Evolutionary conservation across 2,888 invertebrate genomes (phyloP).

Genomic region (Neoascia interrupta): DNA sequence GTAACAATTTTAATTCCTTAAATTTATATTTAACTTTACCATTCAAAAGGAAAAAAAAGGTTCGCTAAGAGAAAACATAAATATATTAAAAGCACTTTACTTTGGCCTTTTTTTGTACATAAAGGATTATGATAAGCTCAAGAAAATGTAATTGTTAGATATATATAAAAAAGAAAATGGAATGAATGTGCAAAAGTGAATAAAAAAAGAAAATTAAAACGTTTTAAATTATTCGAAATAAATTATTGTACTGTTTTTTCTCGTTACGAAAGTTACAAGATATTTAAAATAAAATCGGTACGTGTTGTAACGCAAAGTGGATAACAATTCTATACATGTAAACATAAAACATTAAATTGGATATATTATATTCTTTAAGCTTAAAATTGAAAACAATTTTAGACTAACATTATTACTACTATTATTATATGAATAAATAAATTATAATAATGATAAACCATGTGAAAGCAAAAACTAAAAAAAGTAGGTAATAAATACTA

Average conservation of each 20-base stretch:
- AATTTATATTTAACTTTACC: constrained; percentile 39
- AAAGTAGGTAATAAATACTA: constrained; percentile 27
- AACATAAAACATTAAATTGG: constrained; percentile 36
- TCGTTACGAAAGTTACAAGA: constrained; percentile 31
- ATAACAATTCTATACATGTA: constrained; percentile 48
- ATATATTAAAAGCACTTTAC: constrained; percentile 16
- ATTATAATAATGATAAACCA: constrained; percentile 29
- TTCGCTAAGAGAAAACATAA: background rate
- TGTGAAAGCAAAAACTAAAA: constrained; percentile 55
- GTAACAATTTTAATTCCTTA: constrained; percentile 66
- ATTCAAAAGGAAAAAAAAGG: constrained; percentile 16
- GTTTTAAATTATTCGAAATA: constrained; percentile 26
- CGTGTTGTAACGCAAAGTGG: constrained; percentile 50
- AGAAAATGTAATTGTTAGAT: constrained; percentile 36
- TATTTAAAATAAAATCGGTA: constrained; percentile 18
- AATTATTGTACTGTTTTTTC: constrained; percentile 34
- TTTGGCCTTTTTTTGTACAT: constrained; percentile 57
- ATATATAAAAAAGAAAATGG: constrained; percentile 4
- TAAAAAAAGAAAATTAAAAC: constrained; percentile 1
- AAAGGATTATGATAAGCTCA: constrained; percentile 50
- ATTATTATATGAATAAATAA: constrained; percentile 38
- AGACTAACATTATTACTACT: constrained; percentile 54
- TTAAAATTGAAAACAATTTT: constrained; percentile 61
- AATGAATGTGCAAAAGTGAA: constrained; percentile 17
- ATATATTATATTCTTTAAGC: constrained; percentile 38